phyloP scores from a whole-genome alignment of 2,888 invertebrate species.

The Fragum whitleyi region DNA sequence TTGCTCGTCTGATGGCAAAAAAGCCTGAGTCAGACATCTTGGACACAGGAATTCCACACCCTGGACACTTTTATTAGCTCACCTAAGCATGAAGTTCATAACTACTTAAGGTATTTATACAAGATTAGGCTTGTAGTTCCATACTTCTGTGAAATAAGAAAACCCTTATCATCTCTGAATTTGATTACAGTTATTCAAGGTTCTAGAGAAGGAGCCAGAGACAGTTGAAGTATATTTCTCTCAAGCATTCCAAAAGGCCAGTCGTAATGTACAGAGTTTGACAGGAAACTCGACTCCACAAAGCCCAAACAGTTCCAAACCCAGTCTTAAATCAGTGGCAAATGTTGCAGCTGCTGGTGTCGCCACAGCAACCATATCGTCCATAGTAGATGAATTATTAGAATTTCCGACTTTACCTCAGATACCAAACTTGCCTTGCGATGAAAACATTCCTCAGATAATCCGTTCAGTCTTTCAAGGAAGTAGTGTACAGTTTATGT shows the following conservation, averaged over 20 bases:
- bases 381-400: constrained; percentile 79
- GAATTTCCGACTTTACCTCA: constrained; percentile 66
- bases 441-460: constrained; percentile 60
- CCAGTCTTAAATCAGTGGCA: constrained; percentile 75
- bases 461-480: constrained; percentile 66
- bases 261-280: constrained; percentile 71
- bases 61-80: too few relatives aligned
- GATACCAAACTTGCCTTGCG: constrained; percentile 47
- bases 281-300: constrained; percentile 45
- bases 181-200: constrained; percentile 77
- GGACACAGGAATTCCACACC: too few relatives aligned
- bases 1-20: too few relatives aligned
- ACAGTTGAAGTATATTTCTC: constrained; percentile 80
- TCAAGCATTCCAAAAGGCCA: constrained; percentile 74
- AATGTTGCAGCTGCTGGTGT: constrained; percentile 81
- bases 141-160: too few relatives aligned
- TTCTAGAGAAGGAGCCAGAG: constrained; percentile 75
- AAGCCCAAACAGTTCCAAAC: constrained; percentile 46
- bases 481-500: constrained; percentile 71
- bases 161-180: too few relatives aligned
- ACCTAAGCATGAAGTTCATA: too few relatives aligned
- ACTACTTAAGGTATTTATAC: too few relatives aligned
- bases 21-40: too few relatives aligned
- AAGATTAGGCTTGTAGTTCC: too few relatives aligned
- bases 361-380: constrained; percentile 77